phyloP scores from a whole-genome alignment of 2,888 invertebrate species.

The Sarcophaga variegata region DNA sequence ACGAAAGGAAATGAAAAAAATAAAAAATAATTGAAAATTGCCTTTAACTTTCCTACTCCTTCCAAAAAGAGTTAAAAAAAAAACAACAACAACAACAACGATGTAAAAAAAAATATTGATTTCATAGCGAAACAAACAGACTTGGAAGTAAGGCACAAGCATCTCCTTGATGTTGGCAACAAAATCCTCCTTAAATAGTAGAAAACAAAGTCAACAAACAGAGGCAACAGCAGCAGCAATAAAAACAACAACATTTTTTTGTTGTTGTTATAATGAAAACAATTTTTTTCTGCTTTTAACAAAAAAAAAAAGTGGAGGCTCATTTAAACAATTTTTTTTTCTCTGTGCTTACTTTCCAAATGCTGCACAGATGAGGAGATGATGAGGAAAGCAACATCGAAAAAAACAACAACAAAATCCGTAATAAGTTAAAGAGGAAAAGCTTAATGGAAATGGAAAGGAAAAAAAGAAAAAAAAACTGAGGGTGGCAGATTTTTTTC shows the following conservation, averaged over 20 bases:
- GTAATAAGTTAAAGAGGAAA: slow-evolving; percentile 58
- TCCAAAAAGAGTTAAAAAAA: slow-evolving; percentile 66
- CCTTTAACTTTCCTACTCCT: slow-evolving; percentile 59
- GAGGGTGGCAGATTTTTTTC: slow-evolving; percentile 68
- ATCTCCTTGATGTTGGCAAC: slow-evolving; percentile 50
- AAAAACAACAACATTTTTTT: slow-evolving; percentile 22
- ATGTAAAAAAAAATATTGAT: not conserved
- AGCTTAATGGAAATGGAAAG: slow-evolving; percentile 50
- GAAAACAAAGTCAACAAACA: slow-evolving; percentile 51
- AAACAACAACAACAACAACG: slow-evolving; percentile 19
- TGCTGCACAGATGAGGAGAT: slow-evolving; percentile 27
- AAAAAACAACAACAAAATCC: slow-evolving; percentile 30
- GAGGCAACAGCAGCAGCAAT: slow-evolving; percentile 37
- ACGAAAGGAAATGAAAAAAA: slow-evolving; percentile 18
- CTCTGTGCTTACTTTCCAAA: not conserved
- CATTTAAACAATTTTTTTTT: slow-evolving; percentile 62
- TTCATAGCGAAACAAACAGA: not conserved
- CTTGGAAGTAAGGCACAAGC: not conserved
- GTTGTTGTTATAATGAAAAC: slow-evolving; percentile 48
- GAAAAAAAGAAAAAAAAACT: slow-evolving; percentile 23
- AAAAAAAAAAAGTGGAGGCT: slow-evolving; percentile 61
- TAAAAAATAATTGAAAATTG: slow-evolving; percentile 48
- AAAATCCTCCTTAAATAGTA: slow-evolving; percentile 49
- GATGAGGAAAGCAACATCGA: not conserved
- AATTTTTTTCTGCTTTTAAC: not conserved